These are phyloP conservation scores for Acinonyx jubatus DNA, from an alignment of 2,113 vertebrate species.

Conservation along the genomic window DNA sequence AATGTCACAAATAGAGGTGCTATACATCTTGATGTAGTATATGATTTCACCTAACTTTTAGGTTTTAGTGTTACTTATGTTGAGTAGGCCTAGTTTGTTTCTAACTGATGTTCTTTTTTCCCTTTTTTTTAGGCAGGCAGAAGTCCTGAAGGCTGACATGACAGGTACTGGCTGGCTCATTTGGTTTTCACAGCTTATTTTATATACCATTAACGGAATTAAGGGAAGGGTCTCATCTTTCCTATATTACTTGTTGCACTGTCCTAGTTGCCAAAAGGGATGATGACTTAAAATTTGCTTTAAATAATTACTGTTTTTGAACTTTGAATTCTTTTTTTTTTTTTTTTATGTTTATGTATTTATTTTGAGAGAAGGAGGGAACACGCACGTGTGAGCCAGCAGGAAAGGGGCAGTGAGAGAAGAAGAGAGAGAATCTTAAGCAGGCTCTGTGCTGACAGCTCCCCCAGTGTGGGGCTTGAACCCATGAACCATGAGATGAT, in stretches of 20 bases:
- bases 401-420: too few relatives aligned
- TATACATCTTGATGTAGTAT: background rate
- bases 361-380: too few relatives aligned
- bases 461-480: too few relatives aligned
- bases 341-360: too few relatives aligned
- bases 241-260: background rate
- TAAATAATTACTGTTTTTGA: conserved; percentile 37
- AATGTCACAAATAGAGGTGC: background rate
- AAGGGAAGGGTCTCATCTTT: conserved; percentile 1
- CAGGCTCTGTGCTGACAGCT: too few relatives aligned
- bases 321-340: conserved; percentile 1
- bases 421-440: too few relatives aligned
- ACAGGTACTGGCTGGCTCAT: conserved; percentile 88
- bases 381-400: too few relatives aligned
- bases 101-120: conserved; percentile 66
- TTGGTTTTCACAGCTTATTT: conserved; percentile 48
- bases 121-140: conserved; percentile 95
- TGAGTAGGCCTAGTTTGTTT: conserved; percentile 39
- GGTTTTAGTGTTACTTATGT: background rate
- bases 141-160: conserved; percentile 99
- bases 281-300: background rate
- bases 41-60: background rate
- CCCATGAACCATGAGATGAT: too few relatives aligned
- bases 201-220: conserved; percentile 39
- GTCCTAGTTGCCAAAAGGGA: background rate